These are phyloP conservation scores for Sakesphorus luctuosus DNA, from an alignment of 2,113 vertebrate genomes.

Conservation along the genomic window DNA sequence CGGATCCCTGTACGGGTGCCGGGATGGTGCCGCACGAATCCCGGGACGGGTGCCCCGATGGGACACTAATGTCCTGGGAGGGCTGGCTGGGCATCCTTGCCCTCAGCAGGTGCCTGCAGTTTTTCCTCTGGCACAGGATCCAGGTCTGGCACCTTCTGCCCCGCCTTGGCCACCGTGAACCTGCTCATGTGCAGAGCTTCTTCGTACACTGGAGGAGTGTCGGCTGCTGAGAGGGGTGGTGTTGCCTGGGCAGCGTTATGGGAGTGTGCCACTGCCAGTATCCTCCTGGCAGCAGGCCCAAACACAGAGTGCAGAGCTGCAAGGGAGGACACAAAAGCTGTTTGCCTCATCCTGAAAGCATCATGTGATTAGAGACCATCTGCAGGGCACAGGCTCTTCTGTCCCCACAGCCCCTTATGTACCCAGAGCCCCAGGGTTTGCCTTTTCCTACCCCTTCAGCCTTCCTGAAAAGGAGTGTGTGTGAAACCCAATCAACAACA, in stretches of 20 bases:
- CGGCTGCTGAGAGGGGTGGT: background rate
- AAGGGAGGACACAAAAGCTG: background rate
- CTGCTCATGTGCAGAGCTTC: constrained; percentile 78
- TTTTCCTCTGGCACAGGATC: constrained; percentile 70
- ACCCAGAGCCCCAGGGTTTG: background rate
- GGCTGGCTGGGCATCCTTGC: background rate
- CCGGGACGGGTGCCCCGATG: too few relatives aligned
- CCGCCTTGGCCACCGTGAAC: constrained; percentile 72
- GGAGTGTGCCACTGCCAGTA: constrained; percentile 75
- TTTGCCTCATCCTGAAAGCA: background rate
- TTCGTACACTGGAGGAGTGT: constrained; percentile 77
- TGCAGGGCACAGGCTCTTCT: background rate
- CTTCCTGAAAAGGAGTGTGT: background rate
- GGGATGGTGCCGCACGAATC: too few relatives aligned
- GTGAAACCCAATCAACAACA: background rate
- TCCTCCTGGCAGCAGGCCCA: constrained; percentile 75
- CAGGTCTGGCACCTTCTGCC: constrained; percentile 68
- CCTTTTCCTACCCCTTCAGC: background rate
- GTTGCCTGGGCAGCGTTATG: constrained; percentile 24
- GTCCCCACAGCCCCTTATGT: background rate
- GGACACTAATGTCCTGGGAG: background rate
- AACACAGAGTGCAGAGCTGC: constrained; percentile 80
- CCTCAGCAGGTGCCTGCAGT: background rate
- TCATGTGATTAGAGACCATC: background rate
- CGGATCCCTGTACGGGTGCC: too few relatives aligned